Evolutionary conservation across 2,797 vertebrate genomes (phyloP).

Genomic region (Danio albolineatus): DNA sequence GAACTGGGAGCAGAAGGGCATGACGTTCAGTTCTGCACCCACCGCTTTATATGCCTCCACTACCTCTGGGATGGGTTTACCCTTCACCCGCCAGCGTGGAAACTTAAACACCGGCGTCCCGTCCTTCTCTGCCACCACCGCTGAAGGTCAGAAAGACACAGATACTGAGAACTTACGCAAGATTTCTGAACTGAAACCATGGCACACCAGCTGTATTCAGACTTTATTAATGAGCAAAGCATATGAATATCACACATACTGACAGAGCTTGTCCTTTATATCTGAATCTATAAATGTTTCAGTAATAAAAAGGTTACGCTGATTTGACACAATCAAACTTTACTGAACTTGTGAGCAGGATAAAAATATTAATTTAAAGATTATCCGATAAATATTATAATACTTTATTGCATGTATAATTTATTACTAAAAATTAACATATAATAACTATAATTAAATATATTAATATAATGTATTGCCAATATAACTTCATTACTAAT

Average conservation of each 20-base stretch:
- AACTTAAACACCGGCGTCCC: constrained; percentile 92
- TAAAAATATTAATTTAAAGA: too few relatives aligned
- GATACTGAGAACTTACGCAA: constrained; percentile 22
- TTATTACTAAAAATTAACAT: too few relatives aligned
- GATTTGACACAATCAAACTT: too few relatives aligned
- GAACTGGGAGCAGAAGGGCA: constrained; percentile 90
- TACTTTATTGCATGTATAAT: too few relatives aligned
- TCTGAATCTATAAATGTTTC: constrained; percentile 15
- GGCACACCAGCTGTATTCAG: background rate
- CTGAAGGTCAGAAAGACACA: constrained; percentile 67
- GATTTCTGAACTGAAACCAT: constrained; percentile 8
- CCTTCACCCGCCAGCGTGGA: constrained; percentile 85
- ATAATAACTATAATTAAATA: too few relatives aligned
- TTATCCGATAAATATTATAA: too few relatives aligned
- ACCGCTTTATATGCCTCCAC: constrained; percentile 83
- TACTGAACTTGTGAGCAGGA: too few relatives aligned
- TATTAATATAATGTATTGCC: too few relatives aligned
- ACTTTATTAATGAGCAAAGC: background rate
- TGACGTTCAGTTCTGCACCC: constrained; percentile 87
- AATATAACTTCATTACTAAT: too few relatives aligned
- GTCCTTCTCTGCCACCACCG: constrained; percentile 85
- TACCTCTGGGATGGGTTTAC: constrained; percentile 83
- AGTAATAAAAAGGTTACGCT: background rate
- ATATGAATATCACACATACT: background rate
- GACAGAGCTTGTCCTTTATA: background rate